Percentiles rank a stretch among this genome's conserved stretches.
phyloP scores from a whole-genome alignment of 2,113 vertebrate species.

The Microtus oregoni region DNA sequence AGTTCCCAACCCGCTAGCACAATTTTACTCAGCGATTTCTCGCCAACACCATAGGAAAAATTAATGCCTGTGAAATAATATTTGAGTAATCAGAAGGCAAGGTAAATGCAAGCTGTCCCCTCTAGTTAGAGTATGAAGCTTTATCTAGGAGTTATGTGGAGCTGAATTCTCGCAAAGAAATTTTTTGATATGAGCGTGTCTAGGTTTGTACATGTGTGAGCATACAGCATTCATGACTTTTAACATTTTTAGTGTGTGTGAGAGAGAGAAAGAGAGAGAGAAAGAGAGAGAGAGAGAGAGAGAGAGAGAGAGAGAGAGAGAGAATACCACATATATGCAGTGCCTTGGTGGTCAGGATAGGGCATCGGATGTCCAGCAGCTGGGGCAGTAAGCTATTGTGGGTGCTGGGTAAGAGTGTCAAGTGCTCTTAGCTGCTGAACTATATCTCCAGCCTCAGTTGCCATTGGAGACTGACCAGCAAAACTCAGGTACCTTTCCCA shows the following conservation, averaged over 20 bases:
- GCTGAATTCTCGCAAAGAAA: background rate
- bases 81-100: conserved; percentile 37
- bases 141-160: background rate
- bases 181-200: background rate
- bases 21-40: conserved; percentile 47
- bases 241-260: background rate
- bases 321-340: no score
- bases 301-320: no score
- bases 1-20: background rate
- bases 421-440: background rate
- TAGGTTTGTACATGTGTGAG: background rate
- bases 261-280: no score
- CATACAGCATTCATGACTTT: background rate
- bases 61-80: conserved; percentile 57
- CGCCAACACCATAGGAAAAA: conserved; percentile 38
- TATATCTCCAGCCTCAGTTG: background rate
- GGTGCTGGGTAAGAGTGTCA: background rate
- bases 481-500: background rate
- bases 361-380: no score
- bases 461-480: background rate
- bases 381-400: background rate
- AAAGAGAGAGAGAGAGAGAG: fast-evolving
- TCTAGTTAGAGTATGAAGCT: background rate
- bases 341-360: background rate
- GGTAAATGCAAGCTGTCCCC: background rate